Evolutionary conservation across 2,113 vertebrate species (phyloP).

Genomic region (Microtus oregoni): DNA sequence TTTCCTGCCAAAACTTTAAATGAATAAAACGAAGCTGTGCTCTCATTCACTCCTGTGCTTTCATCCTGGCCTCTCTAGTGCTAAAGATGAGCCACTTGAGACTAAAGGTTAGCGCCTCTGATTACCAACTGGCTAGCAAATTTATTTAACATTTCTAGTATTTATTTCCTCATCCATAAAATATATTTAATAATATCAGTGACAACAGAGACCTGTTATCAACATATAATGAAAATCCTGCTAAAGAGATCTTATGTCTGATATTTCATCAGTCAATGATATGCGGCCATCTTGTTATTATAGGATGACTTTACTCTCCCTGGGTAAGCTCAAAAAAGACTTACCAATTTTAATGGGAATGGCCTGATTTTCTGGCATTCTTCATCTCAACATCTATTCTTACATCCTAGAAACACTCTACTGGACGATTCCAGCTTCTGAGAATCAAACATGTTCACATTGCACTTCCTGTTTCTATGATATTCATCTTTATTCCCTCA

Average conservation of each 20-base stretch:
- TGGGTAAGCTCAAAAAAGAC: not conserved
- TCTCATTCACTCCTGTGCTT: not conserved
- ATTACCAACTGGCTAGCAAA: not conserved
- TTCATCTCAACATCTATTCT: not conserved
- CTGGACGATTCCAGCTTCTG: not conserved
- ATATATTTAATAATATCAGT: not conserved
- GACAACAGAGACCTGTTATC: not conserved
- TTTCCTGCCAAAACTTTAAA: not conserved
- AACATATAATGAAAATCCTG: not conserved
- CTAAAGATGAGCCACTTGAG: not conserved
- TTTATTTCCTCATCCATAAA: constrained; percentile 6
- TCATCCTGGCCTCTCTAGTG: not conserved
- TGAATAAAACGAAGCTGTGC: not conserved
- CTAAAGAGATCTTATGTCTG: not conserved
- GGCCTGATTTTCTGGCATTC: not conserved
- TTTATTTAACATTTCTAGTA: not conserved
- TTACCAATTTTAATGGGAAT: not conserved
- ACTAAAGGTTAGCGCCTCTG: not conserved
- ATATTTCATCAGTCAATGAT: not conserved
- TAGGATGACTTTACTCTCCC: not conserved
- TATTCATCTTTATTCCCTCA: not conserved
- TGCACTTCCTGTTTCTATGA: not conserved
- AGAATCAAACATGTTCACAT: constrained; percentile 1
- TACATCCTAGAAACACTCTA: not conserved
- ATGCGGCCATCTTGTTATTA: not conserved